Evolutionary conservation across 1,140 invertebrate species (phyloP).

Genomic region (Aricia agestis): DNA sequence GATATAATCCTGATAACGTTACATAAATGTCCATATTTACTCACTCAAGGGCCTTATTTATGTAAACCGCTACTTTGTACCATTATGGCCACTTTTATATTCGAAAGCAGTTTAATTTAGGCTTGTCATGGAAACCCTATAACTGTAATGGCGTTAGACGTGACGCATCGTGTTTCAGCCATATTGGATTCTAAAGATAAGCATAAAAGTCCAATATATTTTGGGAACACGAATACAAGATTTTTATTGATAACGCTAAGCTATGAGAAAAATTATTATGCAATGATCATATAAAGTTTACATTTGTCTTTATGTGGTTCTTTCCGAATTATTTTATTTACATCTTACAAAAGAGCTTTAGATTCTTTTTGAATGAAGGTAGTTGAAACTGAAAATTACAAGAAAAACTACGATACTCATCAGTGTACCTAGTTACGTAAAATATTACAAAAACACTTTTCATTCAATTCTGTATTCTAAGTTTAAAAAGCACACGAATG

Average conservation of each 20-base stretch:
- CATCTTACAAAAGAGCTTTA: neutral
- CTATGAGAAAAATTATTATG: neutral
- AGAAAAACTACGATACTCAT: neutral
- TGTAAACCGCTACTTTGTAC: neutral
- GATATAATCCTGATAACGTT: neutral
- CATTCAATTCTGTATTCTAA: neutral
- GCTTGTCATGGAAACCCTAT: conserved; percentile 25
- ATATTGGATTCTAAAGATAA: conserved; percentile 8
- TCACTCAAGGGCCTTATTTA: neutral
- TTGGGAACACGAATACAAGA: neutral
- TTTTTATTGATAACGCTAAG: neutral
- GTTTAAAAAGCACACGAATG: neutral
- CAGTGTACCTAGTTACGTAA: neutral
- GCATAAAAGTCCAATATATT: conserved; percentile 2
- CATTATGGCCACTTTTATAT: neutral
- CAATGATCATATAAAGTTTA: neutral
- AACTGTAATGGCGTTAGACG: conserved; percentile 23
- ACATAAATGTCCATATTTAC: neutral
- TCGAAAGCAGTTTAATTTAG: conserved; percentile 13
- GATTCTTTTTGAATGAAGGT: neutral
- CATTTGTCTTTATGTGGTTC: neutral
- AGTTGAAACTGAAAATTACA: neutral
- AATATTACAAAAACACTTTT: neutral
- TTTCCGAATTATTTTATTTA: neutral
- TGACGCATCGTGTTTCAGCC: conserved; percentile 14